phyloP scores from a whole-genome alignment of 2,797 vertebrate genomes.

The Gorsachius magnificus region DNA sequence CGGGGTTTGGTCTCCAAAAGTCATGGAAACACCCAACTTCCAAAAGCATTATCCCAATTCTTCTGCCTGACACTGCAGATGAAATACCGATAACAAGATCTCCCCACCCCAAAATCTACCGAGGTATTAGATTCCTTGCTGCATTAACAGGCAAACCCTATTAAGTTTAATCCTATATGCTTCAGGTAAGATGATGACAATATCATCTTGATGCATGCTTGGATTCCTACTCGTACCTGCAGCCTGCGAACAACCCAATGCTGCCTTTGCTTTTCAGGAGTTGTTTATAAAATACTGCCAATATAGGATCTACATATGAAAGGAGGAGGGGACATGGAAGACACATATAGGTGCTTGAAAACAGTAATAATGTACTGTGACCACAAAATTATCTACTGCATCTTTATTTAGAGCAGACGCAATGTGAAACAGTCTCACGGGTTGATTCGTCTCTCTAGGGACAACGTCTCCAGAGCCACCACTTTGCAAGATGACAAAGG shows the following conservation, averaged over 20 bases:
- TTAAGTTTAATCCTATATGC: neutral
- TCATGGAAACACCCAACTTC: neutral
- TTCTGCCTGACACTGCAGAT: neutral
- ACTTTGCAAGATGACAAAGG: neutral
- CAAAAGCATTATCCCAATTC: accelerated
- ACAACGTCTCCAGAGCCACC: neutral
- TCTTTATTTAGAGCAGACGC: neutral
- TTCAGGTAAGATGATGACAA: neutral
- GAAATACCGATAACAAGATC: accelerated
- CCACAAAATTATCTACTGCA: neutral
- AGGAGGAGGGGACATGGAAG: neutral
- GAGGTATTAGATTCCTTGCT: neutral
- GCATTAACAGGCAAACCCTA: neutral
- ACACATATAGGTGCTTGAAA: neutral
- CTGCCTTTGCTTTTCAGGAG: neutral
- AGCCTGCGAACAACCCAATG: accelerated
- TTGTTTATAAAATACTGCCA: neutral
- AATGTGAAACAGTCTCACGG: accelerated
- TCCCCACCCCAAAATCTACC: neutral
- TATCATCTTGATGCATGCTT: neutral
- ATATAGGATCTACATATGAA: neutral
- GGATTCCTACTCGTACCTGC: neutral
- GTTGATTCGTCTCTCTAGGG: neutral
- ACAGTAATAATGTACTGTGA: neutral
- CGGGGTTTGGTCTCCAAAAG: neutral